Percentiles rank a stretch among this genome's conserved stretches.
phyloP scores from a whole-genome alignment of 2,113 vertebrate genomes.

The Numida meleagris region DNA sequence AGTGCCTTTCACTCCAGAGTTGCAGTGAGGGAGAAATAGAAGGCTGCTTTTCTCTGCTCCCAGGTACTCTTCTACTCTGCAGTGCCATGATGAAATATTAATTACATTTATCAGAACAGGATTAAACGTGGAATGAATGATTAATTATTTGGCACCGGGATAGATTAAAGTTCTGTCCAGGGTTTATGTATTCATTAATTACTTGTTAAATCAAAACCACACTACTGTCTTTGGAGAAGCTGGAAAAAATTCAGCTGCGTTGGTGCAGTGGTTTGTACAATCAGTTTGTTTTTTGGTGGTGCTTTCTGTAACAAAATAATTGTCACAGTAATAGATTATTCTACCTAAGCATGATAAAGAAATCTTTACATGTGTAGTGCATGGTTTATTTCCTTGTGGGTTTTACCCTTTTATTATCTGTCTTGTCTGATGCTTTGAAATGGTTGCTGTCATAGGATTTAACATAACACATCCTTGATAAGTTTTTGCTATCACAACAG shows the following conservation, averaged over 20 bases:
- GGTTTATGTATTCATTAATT: constrained; percentile 60
- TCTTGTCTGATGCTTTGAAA: neutral
- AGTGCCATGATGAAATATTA: constrained; percentile 56
- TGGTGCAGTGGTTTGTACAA: constrained; percentile 10
- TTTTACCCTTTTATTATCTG: neutral
- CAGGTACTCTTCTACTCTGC: constrained; percentile 23
- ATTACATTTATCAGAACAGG: constrained; percentile 58
- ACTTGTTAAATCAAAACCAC: constrained; percentile 41
- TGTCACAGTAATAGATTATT: neutral
- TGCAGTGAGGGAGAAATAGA: neutral
- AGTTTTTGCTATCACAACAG: neutral
- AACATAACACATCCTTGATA: neutral
- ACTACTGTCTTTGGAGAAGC: neutral
- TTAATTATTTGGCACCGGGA: constrained; percentile 49
- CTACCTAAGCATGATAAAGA: neutral
- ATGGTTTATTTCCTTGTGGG: neutral
- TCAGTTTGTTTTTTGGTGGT: neutral
- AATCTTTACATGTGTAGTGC: neutral
- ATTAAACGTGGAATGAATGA: constrained; percentile 47
- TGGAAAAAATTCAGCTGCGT: neutral
- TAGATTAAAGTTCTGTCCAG: constrained; percentile 52
- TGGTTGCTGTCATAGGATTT: neutral
- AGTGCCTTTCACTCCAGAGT: neutral
- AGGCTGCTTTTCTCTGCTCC: constrained; percentile 1
- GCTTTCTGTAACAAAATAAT: constrained; percentile 1